phyloP scores from a whole-genome alignment of 2,113 vertebrate species.

The Apistogramma diplotaenia region DNA sequence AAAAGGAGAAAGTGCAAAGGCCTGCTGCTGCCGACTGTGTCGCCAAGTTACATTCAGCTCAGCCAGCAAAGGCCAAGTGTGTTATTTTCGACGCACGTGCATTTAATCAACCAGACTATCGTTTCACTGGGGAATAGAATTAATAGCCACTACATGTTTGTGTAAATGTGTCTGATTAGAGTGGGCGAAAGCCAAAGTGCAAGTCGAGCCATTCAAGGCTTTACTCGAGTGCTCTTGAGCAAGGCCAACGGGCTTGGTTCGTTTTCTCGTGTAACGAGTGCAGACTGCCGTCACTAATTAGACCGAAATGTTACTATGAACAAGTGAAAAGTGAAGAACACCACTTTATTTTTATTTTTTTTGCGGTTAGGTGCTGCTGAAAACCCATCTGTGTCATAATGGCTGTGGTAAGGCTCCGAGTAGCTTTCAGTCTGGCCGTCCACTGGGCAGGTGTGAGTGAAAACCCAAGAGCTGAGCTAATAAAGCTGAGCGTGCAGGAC shows the following conservation, averaged over 20 bases:
- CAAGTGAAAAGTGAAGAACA: not conserved
- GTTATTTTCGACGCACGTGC: conserved; percentile 25
- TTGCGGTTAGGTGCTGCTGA: conserved; percentile 41
- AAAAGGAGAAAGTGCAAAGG: not conserved
- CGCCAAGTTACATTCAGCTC: conserved; percentile 4
- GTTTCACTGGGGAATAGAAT: not conserved
- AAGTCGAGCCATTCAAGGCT: conserved; percentile 20
- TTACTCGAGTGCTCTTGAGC: conserved; percentile 28
- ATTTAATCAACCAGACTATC: conserved; percentile 16
- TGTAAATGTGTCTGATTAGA: not conserved
- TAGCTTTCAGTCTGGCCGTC: not conserved
- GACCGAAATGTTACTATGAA: not conserved
- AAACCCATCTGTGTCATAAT: conserved; percentile 12
- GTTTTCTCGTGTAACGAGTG: not conserved
- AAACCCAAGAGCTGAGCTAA: conserved; percentile 44
- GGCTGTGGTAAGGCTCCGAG: not conserved
- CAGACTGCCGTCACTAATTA: not conserved
- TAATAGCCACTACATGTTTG: not conserved
- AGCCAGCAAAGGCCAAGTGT: not conserved
- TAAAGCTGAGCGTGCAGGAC: not conserved
- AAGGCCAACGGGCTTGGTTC: conserved; percentile 12
- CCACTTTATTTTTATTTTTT: not conserved
- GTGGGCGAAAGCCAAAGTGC: conserved; percentile 27
- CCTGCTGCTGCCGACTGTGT: not conserved
- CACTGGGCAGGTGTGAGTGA: conserved; percentile 5